Evolutionary conservation across 2,113 vertebrate species (phyloP), one percentile per base, ranked within the genome.

Genomic region (Gymnocephalus cernua): DNA sequence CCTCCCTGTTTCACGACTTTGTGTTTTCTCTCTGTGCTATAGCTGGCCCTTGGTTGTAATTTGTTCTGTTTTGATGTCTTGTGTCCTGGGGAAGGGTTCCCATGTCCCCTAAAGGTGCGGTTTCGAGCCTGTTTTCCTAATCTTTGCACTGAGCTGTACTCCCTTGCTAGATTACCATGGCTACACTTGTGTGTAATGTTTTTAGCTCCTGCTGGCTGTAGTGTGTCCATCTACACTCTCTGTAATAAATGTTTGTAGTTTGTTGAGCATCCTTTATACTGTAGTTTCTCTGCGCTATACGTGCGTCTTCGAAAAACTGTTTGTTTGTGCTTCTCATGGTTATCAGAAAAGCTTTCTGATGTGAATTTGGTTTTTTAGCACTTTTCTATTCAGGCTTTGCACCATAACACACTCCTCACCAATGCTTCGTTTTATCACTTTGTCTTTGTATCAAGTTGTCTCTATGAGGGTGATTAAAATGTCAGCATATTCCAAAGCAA

Each of bases 131-230:
- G 58, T 53, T 80, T 54, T 62, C 63, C 45, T 72, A 2, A 64
- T 69, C 53, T 76, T 10, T 29, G 47, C 65, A 5, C 47, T 45
- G 56, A 66, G 47, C 38, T 74, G 4, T 80, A 35, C 44, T 73
- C n/a, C 47, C 32, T 45, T 25, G 41, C 35, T 74, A 11, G 29
- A 10, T 50, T 32, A 11, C 0, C 66, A 48, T 65, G 63, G 58
- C 41, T 62, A 6, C 12, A 14, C 53, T 62, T 76, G 45, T 32
- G 57, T 69, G 61, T 48, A 6, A 16, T 58, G 47, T 67, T 35
- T 50, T 73, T 21, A 68, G 58, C 54, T 76, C n/a, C 63, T 78
- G 77, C 56, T 72, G 74, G 47, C 66, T 83, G 68, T 13, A 21
- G 54, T 73, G 38, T 79, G 64, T 86, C 11, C 4, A 21, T 47